These are phyloP conservation scores for Fragum whitleyi DNA, from an alignment of 2,888 invertebrate species.

Conservation along the genomic window DNA sequence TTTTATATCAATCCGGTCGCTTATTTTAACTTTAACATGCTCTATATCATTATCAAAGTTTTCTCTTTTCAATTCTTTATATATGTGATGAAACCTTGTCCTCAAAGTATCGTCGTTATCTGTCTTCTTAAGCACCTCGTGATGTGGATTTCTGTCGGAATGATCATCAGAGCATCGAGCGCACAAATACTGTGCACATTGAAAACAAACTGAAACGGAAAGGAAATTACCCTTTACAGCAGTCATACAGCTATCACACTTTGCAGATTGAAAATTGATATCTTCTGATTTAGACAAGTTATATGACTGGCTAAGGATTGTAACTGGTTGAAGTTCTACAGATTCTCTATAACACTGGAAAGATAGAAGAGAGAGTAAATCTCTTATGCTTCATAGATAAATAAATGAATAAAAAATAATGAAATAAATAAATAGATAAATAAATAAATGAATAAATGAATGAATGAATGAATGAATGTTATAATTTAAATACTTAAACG, in stretches of 20 bases:
- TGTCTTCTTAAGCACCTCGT: not conserved
- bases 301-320: too few species aligned
- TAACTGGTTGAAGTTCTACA: too few species aligned
- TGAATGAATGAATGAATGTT: too few species aligned
- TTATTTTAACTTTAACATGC: not conserved
- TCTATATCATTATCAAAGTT: not conserved
- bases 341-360: too few species aligned
- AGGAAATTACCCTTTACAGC: not conserved
- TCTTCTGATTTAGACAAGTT: too few species aligned
- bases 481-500: too few species aligned
- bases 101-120: not conserved
- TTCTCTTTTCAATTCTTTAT: not conserved
- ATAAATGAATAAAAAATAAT: too few species aligned
- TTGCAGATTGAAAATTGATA: not conserved
- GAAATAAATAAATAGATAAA: too few species aligned
- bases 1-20: not conserved
- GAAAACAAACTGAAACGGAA: not conserved
- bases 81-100: not conserved
- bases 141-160: not conserved
- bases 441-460: too few species aligned
- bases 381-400: too few species aligned
- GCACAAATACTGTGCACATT: not conserved
- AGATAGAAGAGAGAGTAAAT: too few species aligned
- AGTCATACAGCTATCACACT: not conserved
- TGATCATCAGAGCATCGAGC: not conserved